Conservation (phyloP, 2,797 vertebrate species). For the Phoebastria nigripes region DNA sequence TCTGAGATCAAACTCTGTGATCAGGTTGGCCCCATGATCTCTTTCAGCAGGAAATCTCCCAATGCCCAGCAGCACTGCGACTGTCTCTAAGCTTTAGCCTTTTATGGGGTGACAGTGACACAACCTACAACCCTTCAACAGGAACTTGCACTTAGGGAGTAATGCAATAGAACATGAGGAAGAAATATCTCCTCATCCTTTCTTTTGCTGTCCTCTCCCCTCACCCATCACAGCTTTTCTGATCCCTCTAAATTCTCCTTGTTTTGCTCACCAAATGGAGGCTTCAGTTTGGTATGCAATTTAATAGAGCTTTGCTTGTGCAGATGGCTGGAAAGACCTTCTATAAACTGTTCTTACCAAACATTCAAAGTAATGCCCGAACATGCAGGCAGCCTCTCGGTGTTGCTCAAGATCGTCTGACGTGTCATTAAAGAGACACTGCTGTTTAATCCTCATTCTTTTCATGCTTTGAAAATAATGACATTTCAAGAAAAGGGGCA, state of each 20-base stretch:
- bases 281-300: neutral
- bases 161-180: neutral
- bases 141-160: neutral
- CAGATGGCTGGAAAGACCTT: neutral
- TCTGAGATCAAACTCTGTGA: neutral
- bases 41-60: neutral
- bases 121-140: neutral
- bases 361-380: neutral
- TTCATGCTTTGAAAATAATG: neutral
- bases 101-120: neutral
- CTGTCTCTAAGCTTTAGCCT: neutral
- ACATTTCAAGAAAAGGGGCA: neutral
- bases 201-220: neutral
- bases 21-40: neutral
- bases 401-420: constrained; percentile 21
- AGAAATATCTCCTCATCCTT: neutral
- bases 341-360: neutral
- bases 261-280: neutral
- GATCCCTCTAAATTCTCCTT: neutral
- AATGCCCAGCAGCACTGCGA: neutral
- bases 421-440: neutral
- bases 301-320: neutral
- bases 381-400: neutral
- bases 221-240: neutral
- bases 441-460: neutral